Base-by-base conservation (phyloP, 1,140 invertebrate genomes). In the Drosophila nikananu region DNA sequence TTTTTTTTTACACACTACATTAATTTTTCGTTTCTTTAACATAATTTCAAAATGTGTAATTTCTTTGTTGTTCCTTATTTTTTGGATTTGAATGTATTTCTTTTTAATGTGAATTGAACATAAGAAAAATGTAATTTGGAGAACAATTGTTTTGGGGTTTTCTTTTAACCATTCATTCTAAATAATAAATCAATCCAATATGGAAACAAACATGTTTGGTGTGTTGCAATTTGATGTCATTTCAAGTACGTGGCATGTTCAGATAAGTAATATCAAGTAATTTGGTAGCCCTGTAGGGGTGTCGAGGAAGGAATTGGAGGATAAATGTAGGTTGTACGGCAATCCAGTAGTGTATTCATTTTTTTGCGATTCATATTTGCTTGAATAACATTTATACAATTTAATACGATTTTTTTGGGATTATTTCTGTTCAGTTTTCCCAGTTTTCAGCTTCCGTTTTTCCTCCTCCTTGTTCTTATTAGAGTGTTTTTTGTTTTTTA, bases 1-100 rank as follows among this genome's bases (percentile, higher is more conserved):
- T 35, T 12, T 55, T 59, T 81, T 80, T 87, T 86, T 87, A 87
- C 84, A 87, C 72, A 87, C 84, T 87, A 87, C 84, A 87, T 89
- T 87, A 84, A 83, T 79, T 73, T 78, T 42, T 55, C 52, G 48
- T 73, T 74, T 61, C 66, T 66, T 89, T 79, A 89, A 87, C 86
- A 89, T 87, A 87, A 89, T 79, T 71, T 83, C 67, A 72, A 81
- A 89, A 81, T 83, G 75, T 77, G 61, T 77, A 77, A 57, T 77
- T 77, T 60, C 68, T 70, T 80, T 87, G n/a, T 71, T 70, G 44
- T 81, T 72, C 64, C 87, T 89, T 65, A 76, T 86, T 82, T 86
- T 60, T 74, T 44, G 8, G 81, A 66, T 82, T 65, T 81, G 65
- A 44, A 25, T 64, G 54, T 42, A 30, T 54, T 72, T 68, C n/a